Conservation (phyloP, 2,113 vertebrate genomes). For the Forbesichthys papilliferus region DNA sequence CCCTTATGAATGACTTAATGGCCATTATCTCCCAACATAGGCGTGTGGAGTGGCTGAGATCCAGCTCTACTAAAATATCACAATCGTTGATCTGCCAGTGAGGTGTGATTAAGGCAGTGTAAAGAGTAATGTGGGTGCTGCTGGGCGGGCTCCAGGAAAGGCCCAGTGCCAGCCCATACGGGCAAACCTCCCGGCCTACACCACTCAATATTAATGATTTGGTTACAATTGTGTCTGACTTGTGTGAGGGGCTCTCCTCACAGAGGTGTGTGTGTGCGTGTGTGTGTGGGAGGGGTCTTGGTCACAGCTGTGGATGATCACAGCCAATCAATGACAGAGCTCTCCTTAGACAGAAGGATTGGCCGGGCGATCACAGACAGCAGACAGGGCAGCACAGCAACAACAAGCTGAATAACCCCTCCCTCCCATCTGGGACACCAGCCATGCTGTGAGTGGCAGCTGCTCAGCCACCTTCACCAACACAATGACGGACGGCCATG, state of each 20-base stretch:
- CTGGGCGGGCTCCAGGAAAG: constrained; percentile 32
- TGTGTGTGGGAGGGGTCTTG: constrained; percentile 14
- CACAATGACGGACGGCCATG: constrained; percentile 33
- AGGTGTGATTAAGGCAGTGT: constrained; percentile 57
- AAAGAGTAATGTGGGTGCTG: constrained; percentile 52
- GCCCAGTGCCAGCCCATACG: constrained; percentile 27
- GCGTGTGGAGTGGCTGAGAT: constrained; percentile 17
- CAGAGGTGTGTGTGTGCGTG: constrained; percentile 4
- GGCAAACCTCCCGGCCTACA: constrained; percentile 41
- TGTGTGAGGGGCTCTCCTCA: constrained; percentile 47
- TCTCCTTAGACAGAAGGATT: constrained; percentile 59
- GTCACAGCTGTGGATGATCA: constrained; percentile 62
- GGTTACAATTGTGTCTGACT: constrained; percentile 69
- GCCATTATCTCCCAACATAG: constrained; percentile 18
- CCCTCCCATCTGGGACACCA: constrained; percentile 45
- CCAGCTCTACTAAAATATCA: constrained; percentile 45
- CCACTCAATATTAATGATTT: constrained; percentile 72
- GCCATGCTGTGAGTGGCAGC: constrained; percentile 40
- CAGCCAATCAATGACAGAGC: constrained; percentile 60
- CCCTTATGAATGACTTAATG: constrained; percentile 5
- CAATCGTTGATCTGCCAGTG: constrained; percentile 39
- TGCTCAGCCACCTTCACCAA: constrained; percentile 50
- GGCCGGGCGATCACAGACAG: constrained; percentile 54
- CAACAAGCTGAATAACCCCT: constrained; percentile 62
- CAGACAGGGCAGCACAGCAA: constrained; percentile 36